Evolutionary conservation across 2,888 invertebrate genomes (phyloP).

Genomic region (Aleiodes testaceus): DNA sequence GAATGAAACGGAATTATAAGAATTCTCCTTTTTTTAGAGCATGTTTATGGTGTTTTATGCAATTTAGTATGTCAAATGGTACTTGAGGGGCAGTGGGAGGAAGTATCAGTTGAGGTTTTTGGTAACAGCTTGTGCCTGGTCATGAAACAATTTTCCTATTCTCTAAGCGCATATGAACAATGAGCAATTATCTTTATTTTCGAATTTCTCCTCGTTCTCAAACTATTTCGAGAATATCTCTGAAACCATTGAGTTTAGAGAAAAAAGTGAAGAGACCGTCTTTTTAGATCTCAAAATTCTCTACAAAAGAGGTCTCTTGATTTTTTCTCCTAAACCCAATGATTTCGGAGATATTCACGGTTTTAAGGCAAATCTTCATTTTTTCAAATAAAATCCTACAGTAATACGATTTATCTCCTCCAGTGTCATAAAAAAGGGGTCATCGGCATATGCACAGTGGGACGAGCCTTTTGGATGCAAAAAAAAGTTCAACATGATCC

Average conservation of each 20-base stretch:
- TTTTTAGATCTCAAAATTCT: no score
- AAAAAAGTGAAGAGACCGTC: no score
- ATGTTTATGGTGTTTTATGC: slow-evolving; percentile 19
- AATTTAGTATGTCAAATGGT: slow-evolving; percentile 23
- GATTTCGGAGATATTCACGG: no score
- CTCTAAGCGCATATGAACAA: slow-evolving; percentile 27
- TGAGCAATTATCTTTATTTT: background rate
- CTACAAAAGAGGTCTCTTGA: no score
- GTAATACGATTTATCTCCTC: slow-evolving; percentile 26
- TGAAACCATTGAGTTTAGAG: no score
- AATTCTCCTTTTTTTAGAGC: slow-evolving; percentile 9
- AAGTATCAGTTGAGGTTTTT: slow-evolving; percentile 51
- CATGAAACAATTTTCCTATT: slow-evolving; percentile 52
- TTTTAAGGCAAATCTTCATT: background rate
- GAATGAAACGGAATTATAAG: slow-evolving; percentile 25
- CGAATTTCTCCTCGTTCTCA: no score
- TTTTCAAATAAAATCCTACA: slow-evolving; percentile 9
- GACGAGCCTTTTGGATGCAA: slow-evolving; percentile 51
- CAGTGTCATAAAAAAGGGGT: slow-evolving; percentile 30
- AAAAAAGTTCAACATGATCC: slow-evolving; percentile 60
- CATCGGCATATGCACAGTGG: slow-evolving; percentile 44
- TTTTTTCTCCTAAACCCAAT: no score
- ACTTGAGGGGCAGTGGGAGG: slow-evolving; percentile 44
- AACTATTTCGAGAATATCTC: no score
- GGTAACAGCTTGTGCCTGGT: slow-evolving; percentile 60